phyloP scores from a whole-genome alignment of 2,113 vertebrate genomes.

The Hemiprocne comata region DNA sequence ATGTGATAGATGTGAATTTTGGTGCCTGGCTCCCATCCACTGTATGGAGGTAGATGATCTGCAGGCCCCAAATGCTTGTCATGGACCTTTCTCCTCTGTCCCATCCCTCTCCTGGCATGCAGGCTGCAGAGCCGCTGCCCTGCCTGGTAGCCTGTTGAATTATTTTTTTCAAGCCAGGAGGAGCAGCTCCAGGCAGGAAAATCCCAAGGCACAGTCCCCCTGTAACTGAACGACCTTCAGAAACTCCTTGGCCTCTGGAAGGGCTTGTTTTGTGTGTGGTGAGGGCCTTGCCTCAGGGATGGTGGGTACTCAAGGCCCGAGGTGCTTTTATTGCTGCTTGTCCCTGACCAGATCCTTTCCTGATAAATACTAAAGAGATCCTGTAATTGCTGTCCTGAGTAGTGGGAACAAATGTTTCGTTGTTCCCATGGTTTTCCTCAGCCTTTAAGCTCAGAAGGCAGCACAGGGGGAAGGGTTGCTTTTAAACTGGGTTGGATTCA shows the following conservation, averaged over 20 bases:
- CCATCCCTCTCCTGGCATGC: fast-evolving
- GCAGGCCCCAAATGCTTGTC: fast-evolving
- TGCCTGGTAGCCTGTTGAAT: fast-evolving
- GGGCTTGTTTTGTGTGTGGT: not conserved
- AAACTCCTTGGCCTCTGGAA: not conserved
- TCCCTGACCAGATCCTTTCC: conserved; percentile 5
- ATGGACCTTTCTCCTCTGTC: not conserved
- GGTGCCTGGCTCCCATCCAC: not conserved
- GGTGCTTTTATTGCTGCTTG: conserved; percentile 6
- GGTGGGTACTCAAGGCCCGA: not conserved
- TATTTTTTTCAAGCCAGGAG: not conserved
- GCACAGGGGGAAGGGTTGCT: fast-evolving
- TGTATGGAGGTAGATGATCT: fast-evolving
- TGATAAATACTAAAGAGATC: not conserved
- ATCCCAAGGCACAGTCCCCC: not conserved
- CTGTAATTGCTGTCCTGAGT: not conserved
- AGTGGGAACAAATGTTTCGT: not conserved
- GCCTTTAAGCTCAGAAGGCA: not conserved
- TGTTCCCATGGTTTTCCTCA: not conserved
- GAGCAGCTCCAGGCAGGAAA: not conserved
- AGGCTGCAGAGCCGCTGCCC: not conserved
- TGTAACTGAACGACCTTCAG: not conserved
- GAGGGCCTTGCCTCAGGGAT: not conserved
- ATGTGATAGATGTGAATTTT: fast-evolving
- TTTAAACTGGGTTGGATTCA: not conserved